Evolutionary conservation across 2,113 vertebrate genomes (phyloP), one percentile per base, ranked within the genome.

Genomic region (Panthera leo): DNA sequence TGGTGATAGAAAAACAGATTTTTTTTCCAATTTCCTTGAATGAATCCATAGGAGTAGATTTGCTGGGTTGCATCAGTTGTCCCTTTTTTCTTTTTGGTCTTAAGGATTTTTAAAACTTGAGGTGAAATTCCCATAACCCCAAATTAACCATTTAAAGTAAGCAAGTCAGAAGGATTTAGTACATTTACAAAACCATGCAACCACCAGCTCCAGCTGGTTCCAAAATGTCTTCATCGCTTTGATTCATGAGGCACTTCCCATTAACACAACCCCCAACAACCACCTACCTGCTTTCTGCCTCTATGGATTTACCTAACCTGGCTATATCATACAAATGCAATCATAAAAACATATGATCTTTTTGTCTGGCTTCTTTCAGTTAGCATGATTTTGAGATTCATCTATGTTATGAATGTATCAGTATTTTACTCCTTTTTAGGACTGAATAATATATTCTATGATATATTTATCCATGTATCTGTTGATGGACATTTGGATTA

Each of bases 141-240:
- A 58, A 90, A 79, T 65, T 71, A 85, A 61, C 11, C 39, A 85
- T 85, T 83, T 80, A 34, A 75, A 91, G 27, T 39, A 92, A 97
- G 80, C 3, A 88, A 21, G 27, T 71, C 42, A 65, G 36, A 45
- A 34, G 16, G 3, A 53, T 29, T 75, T 80, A 90, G 55, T 13
- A 85, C n/a, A 75, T 92, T 87, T 12, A n/a, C 12, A 76, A 31
- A 76, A 85, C 27, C 21, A 73, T 55, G 16, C 23, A 96, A 36
- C 15, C n/a, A 87, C 7, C 51, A 91, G 19, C 9, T 89, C 5
- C 31, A 55, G 10, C 8, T 6, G 63, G 5, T 75, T 92, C 27
- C 31, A 75, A 82, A 86, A 85, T 76, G 89, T 76, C 76, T 53
- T 58, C 13, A 39, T 23, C 15, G 71, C 0, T 12, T 3, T 21